Conservation (phyloP, 2,113 vertebrate species). For the Oxygymnocypris stewartii region DNA sequence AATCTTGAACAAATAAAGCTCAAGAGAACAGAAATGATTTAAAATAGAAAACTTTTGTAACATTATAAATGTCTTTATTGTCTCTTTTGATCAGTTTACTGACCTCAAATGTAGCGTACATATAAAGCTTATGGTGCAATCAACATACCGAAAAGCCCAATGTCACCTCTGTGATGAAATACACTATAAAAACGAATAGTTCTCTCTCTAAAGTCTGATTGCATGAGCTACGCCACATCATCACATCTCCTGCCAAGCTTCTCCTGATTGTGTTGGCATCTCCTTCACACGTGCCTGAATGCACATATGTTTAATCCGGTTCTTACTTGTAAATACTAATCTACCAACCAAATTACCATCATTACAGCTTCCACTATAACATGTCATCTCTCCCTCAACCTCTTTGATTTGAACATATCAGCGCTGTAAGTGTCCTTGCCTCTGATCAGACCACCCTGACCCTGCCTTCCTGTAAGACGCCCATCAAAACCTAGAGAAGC, state of each 20-base stretch:
- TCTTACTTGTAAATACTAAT: neutral
- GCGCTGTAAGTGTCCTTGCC: conserved; percentile 14
- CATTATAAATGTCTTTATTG: neutral
- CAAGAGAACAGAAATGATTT: neutral
- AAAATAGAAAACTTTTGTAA: neutral
- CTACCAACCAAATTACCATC: conserved; percentile 7
- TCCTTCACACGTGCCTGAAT: neutral
- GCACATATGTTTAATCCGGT: neutral
- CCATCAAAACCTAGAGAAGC: conserved; percentile 36
- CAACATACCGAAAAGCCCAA: neutral
- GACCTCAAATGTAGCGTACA: neutral
- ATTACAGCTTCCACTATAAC: conserved; percentile 5
- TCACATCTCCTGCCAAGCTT: neutral
- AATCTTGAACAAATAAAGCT: neutral
- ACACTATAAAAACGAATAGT: neutral
- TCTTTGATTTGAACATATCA: conserved; percentile 28
- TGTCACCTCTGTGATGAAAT: neutral
- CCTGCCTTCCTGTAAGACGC: conserved; percentile 37
- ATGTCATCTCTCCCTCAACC: neutral
- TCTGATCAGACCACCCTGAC: conserved; percentile 35
- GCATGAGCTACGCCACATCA: neutral
- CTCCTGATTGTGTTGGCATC: neutral
- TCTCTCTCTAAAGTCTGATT: neutral
- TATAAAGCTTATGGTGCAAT: neutral
- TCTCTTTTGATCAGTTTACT: neutral